Conservation (phyloP, 1,140 invertebrate species). For the Temnothorax curvispinosus region DNA sequence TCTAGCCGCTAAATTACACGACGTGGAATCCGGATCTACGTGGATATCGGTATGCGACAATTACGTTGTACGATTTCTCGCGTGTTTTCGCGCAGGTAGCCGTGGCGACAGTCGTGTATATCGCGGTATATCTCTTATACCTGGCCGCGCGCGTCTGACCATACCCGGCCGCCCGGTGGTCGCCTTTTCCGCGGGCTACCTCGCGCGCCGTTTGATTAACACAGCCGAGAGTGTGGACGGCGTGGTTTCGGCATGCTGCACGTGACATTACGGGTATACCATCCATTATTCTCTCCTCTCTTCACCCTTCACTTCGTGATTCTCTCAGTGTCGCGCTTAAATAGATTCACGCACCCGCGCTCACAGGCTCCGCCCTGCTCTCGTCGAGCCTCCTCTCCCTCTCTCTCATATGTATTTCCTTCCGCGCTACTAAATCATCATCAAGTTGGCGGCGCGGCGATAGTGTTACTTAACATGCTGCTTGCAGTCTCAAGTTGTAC, state of each 20-base stretch:
- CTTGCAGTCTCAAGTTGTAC: constrained; percentile 28
- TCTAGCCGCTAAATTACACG: constrained; percentile 30
- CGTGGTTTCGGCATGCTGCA: constrained; percentile 78
- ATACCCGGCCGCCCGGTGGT: constrained; percentile 14
- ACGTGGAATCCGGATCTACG: background rate
- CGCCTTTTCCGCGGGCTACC: constrained; percentile 59
- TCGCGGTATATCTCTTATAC: background rate
- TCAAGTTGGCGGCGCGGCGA: constrained; percentile 37
- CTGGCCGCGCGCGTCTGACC: background rate
- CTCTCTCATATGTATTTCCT: constrained; percentile 49
- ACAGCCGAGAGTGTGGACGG: constrained; percentile 79
- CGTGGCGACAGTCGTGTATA: background rate
- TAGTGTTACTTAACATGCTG: constrained; percentile 55
- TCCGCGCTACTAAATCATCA: constrained; percentile 57
- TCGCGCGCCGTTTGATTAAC: constrained; percentile 82
- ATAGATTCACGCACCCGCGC: constrained; percentile 52
- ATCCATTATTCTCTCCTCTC: constrained; percentile 79
- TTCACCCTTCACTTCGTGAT: constrained; percentile 50
- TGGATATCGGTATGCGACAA: constrained; percentile 3
- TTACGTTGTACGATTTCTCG: constrained; percentile 43
- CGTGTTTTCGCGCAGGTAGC: background rate
- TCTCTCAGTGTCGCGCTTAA: constrained; percentile 55
- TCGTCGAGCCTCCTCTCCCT: background rate
- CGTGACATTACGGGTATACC: constrained; percentile 80
- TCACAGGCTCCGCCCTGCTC: background rate